Evolutionary conservation across 1,140 invertebrate genomes (phyloP).

Genomic region (Chrysomallon squamiferum): DNA sequence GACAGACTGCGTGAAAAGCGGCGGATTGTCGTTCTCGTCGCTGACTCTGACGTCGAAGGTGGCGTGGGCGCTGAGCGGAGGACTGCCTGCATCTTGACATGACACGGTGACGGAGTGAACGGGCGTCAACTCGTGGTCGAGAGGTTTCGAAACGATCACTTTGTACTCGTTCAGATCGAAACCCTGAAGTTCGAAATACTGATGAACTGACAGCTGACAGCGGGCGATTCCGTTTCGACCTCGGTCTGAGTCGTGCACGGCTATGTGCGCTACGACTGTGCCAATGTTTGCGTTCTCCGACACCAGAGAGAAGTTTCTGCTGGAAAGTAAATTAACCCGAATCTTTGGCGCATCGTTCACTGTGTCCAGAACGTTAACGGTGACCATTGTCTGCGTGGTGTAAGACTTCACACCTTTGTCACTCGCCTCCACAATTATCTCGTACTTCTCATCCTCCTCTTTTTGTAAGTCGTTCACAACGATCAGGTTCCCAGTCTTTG

Average conservation of each 20-base stretch:
- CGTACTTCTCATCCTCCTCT: conserved; percentile 31
- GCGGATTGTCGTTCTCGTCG: conserved; percentile 41
- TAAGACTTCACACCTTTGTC: conserved; percentile 39
- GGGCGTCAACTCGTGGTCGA: conserved; percentile 27
- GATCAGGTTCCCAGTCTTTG: conserved; percentile 30
- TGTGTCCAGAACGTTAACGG: conserved; percentile 19
- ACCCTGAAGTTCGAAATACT: conserved; percentile 16
- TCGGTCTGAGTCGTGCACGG: conserved; percentile 27
- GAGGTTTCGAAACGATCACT: conserved; percentile 13
- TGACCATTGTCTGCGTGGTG: conserved; percentile 28
- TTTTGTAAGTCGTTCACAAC: conserved; percentile 34
- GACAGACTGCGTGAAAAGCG: conserved; percentile 19
- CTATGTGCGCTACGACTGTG: conserved; percentile 27
- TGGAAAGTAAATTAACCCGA: conserved; percentile 11
- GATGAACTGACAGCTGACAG: conserved; percentile 17
- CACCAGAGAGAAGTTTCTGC: conserved; percentile 12
- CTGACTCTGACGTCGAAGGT: conserved; percentile 23
- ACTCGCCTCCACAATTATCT: conserved; percentile 40
- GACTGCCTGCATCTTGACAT: conserved; percentile 30
- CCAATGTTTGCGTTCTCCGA: conserved; percentile 25
- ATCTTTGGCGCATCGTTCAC: conserved; percentile 23
- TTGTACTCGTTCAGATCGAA: conserved; percentile 28
- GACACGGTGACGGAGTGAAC: conserved; percentile 19
- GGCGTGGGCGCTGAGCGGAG: conserved; percentile 7
- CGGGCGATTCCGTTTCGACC: conserved; percentile 32